Percentiles rank a stretch among this genome's conserved stretches.
These are phyloP conservation scores for Crotophaga sulcirostris DNA, from an alignment of 2,113 vertebrate species.

Conservation along the genomic window DNA sequence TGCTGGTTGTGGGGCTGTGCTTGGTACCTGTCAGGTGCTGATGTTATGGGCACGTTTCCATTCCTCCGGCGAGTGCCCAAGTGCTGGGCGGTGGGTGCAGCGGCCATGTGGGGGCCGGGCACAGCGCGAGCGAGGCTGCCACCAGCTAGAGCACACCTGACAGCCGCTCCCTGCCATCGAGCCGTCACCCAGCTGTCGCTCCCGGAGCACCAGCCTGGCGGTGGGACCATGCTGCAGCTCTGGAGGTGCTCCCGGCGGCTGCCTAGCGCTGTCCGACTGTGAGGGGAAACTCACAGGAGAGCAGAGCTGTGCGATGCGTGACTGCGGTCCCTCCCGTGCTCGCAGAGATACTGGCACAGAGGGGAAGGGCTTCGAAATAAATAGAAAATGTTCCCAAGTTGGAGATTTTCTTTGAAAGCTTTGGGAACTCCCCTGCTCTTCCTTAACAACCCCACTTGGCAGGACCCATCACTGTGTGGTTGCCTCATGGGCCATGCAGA, in stretches of 20 bases:
- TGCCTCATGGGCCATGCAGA: background rate
- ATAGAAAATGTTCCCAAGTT: slow-evolving; percentile 6
- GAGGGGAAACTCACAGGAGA: slow-evolving; percentile 24
- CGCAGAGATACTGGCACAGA: slow-evolving; percentile 20
- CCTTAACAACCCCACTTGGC: background rate
- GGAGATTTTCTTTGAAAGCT: background rate
- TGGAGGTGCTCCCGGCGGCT: background rate
- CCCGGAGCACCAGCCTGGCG: background rate
- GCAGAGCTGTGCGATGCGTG: background rate
- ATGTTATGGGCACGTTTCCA: background rate
- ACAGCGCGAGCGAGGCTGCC: fast-evolving
- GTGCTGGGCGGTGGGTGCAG: fast-evolving
- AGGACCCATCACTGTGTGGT: background rate
- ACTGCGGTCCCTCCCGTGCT: background rate
- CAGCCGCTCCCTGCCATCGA: background rate
- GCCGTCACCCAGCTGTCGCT: background rate
- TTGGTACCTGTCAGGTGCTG: fast-evolving
- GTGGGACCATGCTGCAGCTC: background rate
- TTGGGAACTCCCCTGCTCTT: background rate
- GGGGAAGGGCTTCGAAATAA: slow-evolving; percentile 29
- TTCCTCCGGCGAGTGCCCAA: fast-evolving
- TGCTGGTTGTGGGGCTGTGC: background rate
- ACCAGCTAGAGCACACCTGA: background rate
- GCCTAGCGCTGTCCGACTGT: background rate
- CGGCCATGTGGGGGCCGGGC: fast-evolving